Base-by-base conservation (phyloP, 2,113 vertebrate species). In the Aldabrachelys gigantea region DNA sequence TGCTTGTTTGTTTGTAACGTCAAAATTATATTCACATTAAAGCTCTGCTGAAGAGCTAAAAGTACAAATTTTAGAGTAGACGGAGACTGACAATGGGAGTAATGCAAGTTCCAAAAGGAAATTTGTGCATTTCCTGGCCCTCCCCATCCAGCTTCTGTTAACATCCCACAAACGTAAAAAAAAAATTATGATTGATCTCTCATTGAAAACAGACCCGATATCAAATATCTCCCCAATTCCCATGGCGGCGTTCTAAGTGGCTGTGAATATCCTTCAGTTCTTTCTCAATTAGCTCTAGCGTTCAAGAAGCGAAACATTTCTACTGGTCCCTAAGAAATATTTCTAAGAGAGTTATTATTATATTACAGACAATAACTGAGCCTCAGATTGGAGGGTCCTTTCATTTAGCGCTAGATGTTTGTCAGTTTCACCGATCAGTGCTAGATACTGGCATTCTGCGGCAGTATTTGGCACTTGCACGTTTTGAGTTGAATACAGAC, bases 221-320 rank as follows among this genome's bases (percentile, higher is more conserved):
- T 16, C 57, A 78, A 22, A 50, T 88, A 89, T 89, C 83, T 89
- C 90, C 75, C 89, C 83, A 86, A 79, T 49, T 89, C 96, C 84
- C 95, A 38, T 54, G 75, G 88, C 88, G 91, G 76, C 82, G 25
- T 89, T 89, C 89, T 5, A 56, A 52, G 7, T 7, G 50, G 13
- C 41, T 0, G 11, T 25, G 24, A 8, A 79, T 81, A 93, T 25
- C 89, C 95, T 89, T 95, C 90, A 84, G 84, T 84, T 97, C 76
- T 84, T 94, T 95, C 91, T 95, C 96, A 94, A 91, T 95, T 97
- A 98, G 95, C 8, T 3, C 80, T 84, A 90, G 85, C 92, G 82
- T 84, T 89, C 94, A 59, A 83, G 89, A 94, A 85, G 80, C 85
- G 92, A 89, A 91, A 90, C 91, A 91, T 78, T 90, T 81, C 75